Evolutionary conservation across 2,113 vertebrate genomes (phyloP).

Genomic region (pig (Sus scrofa)): DNA sequence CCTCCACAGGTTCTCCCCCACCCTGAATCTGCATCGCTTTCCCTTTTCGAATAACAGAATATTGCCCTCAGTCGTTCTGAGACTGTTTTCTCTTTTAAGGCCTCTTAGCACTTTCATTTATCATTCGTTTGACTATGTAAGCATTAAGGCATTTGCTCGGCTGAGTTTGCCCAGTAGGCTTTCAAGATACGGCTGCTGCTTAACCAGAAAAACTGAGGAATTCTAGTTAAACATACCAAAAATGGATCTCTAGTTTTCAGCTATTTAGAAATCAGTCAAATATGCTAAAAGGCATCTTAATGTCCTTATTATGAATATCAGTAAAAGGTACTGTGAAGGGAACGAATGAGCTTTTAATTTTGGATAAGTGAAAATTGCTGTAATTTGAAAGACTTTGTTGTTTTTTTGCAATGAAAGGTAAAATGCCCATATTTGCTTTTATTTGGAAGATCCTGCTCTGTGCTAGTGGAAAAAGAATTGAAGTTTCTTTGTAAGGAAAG

Average conservation of each 20-base stretch:
- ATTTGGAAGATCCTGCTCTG: background rate
- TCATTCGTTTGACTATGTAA: constrained; percentile 35
- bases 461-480: background rate
- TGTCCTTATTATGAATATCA: constrained; percentile 51
- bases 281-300: constrained; percentile 23
- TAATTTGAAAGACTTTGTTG: constrained; percentile 1
- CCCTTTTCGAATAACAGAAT: constrained; percentile 46
- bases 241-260: constrained; percentile 54
- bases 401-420: background rate
- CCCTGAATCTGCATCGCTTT: constrained; percentile 42
- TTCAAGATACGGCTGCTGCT: constrained; percentile 39
- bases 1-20: background rate
- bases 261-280: constrained; percentile 55
- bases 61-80: constrained; percentile 39
- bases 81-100: constrained; percentile 55
- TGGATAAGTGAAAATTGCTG: constrained; percentile 13
- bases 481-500: constrained; percentile 56
- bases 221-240: constrained; percentile 53
- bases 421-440: background rate
- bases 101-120: constrained; percentile 30
- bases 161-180: background rate
- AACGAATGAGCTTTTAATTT: constrained; percentile 61
- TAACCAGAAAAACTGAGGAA: constrained; percentile 51
- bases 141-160: constrained; percentile 11
- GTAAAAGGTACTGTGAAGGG: background rate